Evolutionary conservation across 2,113 vertebrate species (phyloP), one percentile per base, ranked within the genome.

Genomic region (Varanus komodoensis): DNA sequence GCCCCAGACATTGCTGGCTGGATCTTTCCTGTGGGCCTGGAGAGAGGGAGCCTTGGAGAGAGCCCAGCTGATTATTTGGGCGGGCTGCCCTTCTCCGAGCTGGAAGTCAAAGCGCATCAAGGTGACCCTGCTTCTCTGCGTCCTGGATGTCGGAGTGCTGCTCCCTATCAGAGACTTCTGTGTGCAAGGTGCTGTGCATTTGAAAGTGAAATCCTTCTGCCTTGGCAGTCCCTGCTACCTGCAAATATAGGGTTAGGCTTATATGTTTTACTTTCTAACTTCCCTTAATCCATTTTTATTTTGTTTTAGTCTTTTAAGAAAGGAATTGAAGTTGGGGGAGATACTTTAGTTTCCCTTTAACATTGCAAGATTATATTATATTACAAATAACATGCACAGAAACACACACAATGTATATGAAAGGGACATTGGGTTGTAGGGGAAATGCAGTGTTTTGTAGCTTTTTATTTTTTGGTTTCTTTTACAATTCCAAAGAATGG

Each of bases 391-490:
- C 54, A 54, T 12, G 11, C 54, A 54, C 54, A 54, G 7, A 54
- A 7, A 54, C 54, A 54, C 54, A 54, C 54, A 1, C 85, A 91
- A 93, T 91, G 8, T 77, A 11, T 73, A 92, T 89, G 88, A 64
- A 83, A 3, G 23, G 68, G 85, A 91, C 90, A 89, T 82, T 90
- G 83, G 80, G 88, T 83, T 81, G 38, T 88, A 81, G 9, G 68
- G 50, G 94, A 95, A 87, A 74, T 12, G 85, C 85, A 87, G 88
- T 77, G 90, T 64, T 93, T 93, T 90, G 0, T 5, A 52, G 86
- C 34, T 80, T 86, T 94, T 93, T 95, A 90, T 93, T 92, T 92
- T 94, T 94, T 89, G 11, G 38, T 92, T 83, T 94, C 92, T 93
- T 9, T 89, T 92, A 11, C 82, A 34, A 89, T 81, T 93, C 90